These are phyloP conservation scores for Meloidogyne exigua DNA, from an alignment of 1,140 invertebrate species.

Conservation along the genomic window DNA sequence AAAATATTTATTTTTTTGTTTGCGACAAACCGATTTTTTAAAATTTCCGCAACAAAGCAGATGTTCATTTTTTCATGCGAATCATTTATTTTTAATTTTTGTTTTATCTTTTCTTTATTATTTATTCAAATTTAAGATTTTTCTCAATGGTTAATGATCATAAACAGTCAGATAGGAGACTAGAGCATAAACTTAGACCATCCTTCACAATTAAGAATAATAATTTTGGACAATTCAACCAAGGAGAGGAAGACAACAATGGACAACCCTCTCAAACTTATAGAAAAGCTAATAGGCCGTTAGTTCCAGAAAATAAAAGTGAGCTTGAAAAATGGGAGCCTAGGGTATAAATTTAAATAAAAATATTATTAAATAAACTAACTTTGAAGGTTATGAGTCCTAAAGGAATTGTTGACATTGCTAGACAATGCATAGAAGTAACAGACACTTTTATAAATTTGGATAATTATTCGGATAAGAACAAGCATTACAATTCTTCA, in stretches of 20 bases:
- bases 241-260: too few relatives aligned
- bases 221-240: background rate
- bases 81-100: too few relatives aligned
- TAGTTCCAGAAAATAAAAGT: constrained; percentile 13
- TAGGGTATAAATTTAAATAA: background rate
- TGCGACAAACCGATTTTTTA: too few relatives aligned
- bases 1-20: too few relatives aligned
- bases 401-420: background rate
- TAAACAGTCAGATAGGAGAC: too few relatives aligned
- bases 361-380: background rate
- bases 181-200: too few relatives aligned
- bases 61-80: too few relatives aligned
- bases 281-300: constrained; percentile 17
- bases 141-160: too few relatives aligned
- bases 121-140: too few relatives aligned
- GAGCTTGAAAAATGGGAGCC: constrained; percentile 21
- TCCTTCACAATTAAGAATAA: too few relatives aligned
- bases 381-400: constrained; percentile 7
- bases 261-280: background rate
- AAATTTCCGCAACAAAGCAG: too few relatives aligned
- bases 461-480: constrained; percentile 17
- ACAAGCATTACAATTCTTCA: constrained; percentile 15
- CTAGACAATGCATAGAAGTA: constrained; percentile 2
- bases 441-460: constrained; percentile 17
- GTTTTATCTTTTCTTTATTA: too few relatives aligned